These are phyloP conservation scores for Ceyx margarethae DNA, from an alignment of 2,113 vertebrate species.

Conservation along the genomic window DNA sequence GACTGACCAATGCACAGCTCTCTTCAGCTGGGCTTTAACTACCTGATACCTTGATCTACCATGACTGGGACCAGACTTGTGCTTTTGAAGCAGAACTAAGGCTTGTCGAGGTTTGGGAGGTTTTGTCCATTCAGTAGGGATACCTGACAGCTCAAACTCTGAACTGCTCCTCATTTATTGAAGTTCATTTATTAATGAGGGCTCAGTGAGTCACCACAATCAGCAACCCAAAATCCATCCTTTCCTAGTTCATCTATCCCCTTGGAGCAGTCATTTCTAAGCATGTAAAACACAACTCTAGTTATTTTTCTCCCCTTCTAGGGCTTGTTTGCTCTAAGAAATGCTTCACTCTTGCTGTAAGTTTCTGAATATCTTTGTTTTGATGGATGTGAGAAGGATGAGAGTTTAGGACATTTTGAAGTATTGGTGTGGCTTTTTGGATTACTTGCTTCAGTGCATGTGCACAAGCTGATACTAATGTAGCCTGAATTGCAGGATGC, in stretches of 20 bases:
- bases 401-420: background rate
- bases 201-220: accelerated
- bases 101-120: background rate
- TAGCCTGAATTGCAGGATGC: background rate
- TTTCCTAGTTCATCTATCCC: background rate
- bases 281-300: background rate
- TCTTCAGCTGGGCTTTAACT: background rate
- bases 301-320: background rate
- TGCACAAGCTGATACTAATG: background rate
- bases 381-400: background rate
- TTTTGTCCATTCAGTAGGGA: accelerated
- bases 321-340: background rate
- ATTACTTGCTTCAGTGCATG: background rate
- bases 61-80: background rate
- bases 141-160: background rate
- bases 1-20: background rate
- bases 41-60: background rate
- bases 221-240: background rate
- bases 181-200: accelerated
- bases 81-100: background rate
- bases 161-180: background rate
- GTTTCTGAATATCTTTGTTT: background rate
- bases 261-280: background rate
- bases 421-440: background rate
- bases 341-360: background rate